Evolutionary conservation across 2,797 vertebrate genomes (phyloP).

Genomic region (Lepilemur ruficaudatus): DNA sequence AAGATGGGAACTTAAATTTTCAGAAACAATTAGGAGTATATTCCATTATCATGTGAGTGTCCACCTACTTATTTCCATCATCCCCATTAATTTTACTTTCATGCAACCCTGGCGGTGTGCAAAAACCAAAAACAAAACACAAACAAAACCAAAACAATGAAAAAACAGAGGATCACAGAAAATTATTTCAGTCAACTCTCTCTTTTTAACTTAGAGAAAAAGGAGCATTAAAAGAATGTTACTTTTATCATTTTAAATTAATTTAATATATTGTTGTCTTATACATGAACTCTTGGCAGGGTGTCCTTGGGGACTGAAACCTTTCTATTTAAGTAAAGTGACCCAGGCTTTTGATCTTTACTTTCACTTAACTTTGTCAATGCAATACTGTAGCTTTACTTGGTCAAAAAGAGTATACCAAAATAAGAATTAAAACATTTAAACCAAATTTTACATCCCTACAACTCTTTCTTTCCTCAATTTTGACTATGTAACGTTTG

Average conservation of each 20-base stretch:
- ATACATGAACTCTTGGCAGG: neutral
- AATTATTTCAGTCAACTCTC: neutral
- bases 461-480: rapidly evolving
- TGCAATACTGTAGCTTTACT: neutral
- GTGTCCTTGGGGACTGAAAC: neutral
- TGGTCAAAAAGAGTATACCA: neutral
- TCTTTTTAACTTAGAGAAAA: neutral
- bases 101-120: neutral
- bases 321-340: neutral
- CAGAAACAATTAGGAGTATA: neutral
- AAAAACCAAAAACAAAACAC: neutral
- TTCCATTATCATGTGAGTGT: neutral
- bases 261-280: neutral
- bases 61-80: neutral
- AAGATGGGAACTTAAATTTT: neutral
- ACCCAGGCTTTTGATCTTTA: neutral
- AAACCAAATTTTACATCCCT: neutral
- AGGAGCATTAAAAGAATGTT: neutral
- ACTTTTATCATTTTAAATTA: neutral
- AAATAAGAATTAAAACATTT: neutral
- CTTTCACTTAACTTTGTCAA: neutral
- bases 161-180: neutral
- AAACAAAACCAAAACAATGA: neutral
- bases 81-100: neutral
- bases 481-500: neutral